Evolutionary conservation across 2,888 invertebrate genomes (phyloP), one percentile per base, ranked within the genome.

Genomic region (Diploptera punctata): DNA sequence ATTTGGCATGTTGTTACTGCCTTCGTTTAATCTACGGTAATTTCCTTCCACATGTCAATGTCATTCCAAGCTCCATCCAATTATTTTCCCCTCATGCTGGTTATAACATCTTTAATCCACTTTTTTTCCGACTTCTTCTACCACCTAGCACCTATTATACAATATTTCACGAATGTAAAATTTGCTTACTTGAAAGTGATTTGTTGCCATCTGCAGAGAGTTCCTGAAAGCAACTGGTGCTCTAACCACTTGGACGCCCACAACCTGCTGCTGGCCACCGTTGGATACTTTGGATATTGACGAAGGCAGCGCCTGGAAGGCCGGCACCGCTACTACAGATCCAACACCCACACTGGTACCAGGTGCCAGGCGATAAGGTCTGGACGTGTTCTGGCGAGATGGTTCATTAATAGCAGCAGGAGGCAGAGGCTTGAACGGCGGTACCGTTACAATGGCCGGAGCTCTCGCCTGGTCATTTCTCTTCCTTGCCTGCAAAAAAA

Each of bases 351-450:
- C 68, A 31, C 57, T n/a, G 57, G 13, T 57, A 7, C 54, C 54
- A 18, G 9, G 9, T 2, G 75, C 74, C n/a, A 73, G 67, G 4
- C 73, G 70, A 10, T 70, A 57, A 16, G 73, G 74, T 9, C 73
- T 71, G 26, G 74, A 67, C 62, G 44, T 43, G 68, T 71, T 70
- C 21, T 18, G 62, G 10, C 24, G 38, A n/a, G n/a, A n/a, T n/a
- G n/a, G n/a, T n/a, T n/a, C n/a, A n/a, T n/a, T n/a, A n/a, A n/a
- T n/a, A 4, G 24, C 16, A 9, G 29, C 29, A 87, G 90, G 88
- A 54, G 93, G 93, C 76, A 94, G 86, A 0, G 94, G 94, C 79
- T 88, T 91, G 82, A 94, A 94, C 0, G 93, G 90, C 38, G 94
- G 94, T 9, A 94, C 89, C 9, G 88, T 88, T 82, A 88, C 77